phyloP scores from a whole-genome alignment of 2,797 vertebrate species.

The Cossypha caffra region DNA sequence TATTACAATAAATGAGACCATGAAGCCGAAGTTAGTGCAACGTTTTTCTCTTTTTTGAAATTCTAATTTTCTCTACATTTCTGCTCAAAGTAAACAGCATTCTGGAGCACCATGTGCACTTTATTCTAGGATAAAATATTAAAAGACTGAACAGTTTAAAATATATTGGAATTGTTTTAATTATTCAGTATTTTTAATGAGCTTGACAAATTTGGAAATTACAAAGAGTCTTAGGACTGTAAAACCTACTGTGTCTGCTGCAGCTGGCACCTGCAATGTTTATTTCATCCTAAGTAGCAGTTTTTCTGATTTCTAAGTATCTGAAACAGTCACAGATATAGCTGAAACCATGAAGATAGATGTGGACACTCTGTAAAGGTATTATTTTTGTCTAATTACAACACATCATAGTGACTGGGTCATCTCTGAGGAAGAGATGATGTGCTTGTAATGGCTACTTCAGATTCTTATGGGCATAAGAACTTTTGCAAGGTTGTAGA shows the following conservation, averaged over 20 bases:
- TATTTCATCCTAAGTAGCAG: background rate
- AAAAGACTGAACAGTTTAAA: background rate
- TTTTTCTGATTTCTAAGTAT: background rate
- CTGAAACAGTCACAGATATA: background rate
- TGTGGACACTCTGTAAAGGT: background rate
- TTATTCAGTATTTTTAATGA: slow-evolving; percentile 42
- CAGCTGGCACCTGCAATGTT: background rate
- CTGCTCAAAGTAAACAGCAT: background rate
- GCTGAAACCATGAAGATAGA: background rate
- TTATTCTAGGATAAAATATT: slow-evolving; percentile 6
- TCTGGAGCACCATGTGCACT: background rate
- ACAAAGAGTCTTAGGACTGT: background rate
- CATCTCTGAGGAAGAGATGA: background rate
- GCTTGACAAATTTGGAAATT: slow-evolving; percentile 6
- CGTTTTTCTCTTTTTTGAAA: background rate
- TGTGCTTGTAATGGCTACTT: background rate
- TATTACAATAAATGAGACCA: slow-evolving; percentile 4
- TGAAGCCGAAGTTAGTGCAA: background rate
- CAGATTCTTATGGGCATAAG: background rate
- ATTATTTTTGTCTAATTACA: background rate
- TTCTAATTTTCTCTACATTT: background rate
- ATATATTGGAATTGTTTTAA: background rate
- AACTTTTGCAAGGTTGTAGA: background rate
- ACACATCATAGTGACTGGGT: background rate
- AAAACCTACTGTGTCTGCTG: background rate